Conservation (phyloP, 2,888 invertebrate species). For the Heteropelma amictum region DNA sequence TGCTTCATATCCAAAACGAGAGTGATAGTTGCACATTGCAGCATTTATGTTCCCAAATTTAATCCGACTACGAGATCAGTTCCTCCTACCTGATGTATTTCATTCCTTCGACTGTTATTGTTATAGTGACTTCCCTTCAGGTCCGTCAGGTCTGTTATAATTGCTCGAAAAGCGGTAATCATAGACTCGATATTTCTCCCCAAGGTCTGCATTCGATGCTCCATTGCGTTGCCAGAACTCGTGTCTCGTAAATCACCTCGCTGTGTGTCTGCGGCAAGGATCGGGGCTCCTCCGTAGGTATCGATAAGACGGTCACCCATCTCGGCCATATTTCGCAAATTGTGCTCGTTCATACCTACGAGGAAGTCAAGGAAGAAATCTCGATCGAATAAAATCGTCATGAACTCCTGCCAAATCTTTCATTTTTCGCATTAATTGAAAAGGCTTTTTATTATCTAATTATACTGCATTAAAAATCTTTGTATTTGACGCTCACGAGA, state of each 20-base stretch:
- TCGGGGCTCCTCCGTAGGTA: not conserved
- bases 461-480: slow-evolving; percentile 41
- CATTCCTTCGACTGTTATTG: not conserved
- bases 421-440: slow-evolving; percentile 48
- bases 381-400: slow-evolving; percentile 44
- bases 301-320: not conserved
- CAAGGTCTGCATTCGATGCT: not conserved
- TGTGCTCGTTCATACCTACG: not conserved
- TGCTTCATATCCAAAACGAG: not conserved
- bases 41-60: too few relatives aligned
- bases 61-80: not conserved
- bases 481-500: slow-evolving; percentile 37
- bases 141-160: not conserved
- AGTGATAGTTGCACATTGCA: slow-evolving; percentile 33
- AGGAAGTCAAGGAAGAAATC: slow-evolving; percentile 27
- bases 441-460: slow-evolving; percentile 49
- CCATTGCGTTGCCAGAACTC: not conserved
- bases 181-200: not conserved
- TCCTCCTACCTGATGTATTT: slow-evolving; percentile 1
- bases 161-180: not conserved
- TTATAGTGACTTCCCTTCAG: not conserved
- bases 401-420: slow-evolving; percentile 25
- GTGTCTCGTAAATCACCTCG: not conserved
- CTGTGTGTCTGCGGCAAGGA: not conserved
- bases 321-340: not conserved